A percentile compares a stretch with the other conserved stretches of the same genome.
Conservation (phyloP, 2,797 vertebrate species). For the Potorous gilbertii region DNA sequence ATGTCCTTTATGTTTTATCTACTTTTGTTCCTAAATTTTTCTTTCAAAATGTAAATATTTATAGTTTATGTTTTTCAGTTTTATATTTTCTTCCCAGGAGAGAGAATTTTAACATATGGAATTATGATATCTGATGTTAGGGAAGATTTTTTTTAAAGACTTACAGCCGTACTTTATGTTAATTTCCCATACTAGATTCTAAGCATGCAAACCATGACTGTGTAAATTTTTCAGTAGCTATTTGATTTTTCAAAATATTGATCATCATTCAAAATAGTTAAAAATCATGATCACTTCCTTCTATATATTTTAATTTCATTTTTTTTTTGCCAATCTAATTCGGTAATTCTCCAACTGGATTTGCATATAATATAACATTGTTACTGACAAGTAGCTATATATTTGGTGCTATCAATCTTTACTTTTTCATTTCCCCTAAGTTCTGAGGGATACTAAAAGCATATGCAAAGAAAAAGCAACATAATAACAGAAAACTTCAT, state of each 20-base stretch:
- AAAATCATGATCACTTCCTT: background rate
- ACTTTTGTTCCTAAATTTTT: background rate
- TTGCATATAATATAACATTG: background rate
- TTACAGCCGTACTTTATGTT: background rate
- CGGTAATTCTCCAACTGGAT: background rate
- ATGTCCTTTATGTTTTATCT: background rate
- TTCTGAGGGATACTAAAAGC: background rate
- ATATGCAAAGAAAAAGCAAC: background rate
- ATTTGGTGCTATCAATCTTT: background rate
- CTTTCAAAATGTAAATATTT: background rate
- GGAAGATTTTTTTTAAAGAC: background rate
- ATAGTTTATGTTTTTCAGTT: background rate
- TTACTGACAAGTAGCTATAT: background rate
- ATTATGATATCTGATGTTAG: background rate
- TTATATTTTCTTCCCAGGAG: background rate
- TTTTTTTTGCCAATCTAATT: background rate
- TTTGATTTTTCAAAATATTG: background rate
- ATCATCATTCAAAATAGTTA: background rate
- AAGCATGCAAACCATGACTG: background rate
- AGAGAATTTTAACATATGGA: background rate
- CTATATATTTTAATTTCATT: background rate
- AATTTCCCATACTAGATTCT: background rate
- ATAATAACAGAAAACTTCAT: background rate
- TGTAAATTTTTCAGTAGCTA: background rate
- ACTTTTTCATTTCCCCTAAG: background rate